A percentile compares a stretch with the other conserved stretches of the same genome.
Conservation (phyloP, 2,888 invertebrate genomes). For the Hypsopygia costalis region DNA sequence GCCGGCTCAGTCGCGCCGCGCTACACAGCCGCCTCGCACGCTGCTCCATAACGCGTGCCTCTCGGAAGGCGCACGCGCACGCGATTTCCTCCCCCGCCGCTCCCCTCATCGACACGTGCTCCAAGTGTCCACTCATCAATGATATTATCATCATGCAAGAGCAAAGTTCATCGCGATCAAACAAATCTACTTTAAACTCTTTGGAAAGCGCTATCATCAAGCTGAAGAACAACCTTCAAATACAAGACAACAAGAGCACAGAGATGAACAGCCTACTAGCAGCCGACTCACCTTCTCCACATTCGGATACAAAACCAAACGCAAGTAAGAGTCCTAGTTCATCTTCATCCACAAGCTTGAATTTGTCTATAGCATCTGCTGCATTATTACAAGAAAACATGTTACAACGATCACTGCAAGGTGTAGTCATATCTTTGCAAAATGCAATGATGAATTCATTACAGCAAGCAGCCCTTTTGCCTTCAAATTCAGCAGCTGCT, state of each 20-base stretch:
- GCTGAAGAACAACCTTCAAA: constrained; percentile 75
- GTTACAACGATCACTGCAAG: constrained; percentile 87
- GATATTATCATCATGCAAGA: constrained; percentile 67
- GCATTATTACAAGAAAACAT: constrained; percentile 83
- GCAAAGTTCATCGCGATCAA: constrained; percentile 69
- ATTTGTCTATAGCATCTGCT: constrained; percentile 80
- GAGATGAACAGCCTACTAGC: constrained; percentile 62
- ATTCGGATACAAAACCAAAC: constrained; percentile 53
- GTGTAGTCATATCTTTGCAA: constrained; percentile 90
- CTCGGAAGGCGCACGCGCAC: constrained; percentile 59
- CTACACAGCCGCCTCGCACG: constrained; percentile 72
- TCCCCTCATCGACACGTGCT: constrained; percentile 59
- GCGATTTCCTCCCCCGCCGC: constrained; percentile 57
- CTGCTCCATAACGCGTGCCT: constrained; percentile 46
- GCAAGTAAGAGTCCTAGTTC: constrained; percentile 70
- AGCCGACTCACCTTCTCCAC: constrained; percentile 57
- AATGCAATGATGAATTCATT: constrained; percentile 92
- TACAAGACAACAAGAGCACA: constrained; percentile 66
- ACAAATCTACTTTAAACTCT: constrained; percentile 70
- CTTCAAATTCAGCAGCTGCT: constrained; percentile 91
- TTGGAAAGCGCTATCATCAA: constrained; percentile 78
- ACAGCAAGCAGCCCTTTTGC: constrained; percentile 90
- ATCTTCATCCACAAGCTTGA: constrained; percentile 56
- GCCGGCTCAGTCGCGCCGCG: constrained; percentile 77
- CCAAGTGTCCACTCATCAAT: constrained; percentile 30